These are phyloP conservation scores for Lepidochitona cinerea DNA, from an alignment of 2,888 invertebrate genomes.

Conservation along the genomic window DNA sequence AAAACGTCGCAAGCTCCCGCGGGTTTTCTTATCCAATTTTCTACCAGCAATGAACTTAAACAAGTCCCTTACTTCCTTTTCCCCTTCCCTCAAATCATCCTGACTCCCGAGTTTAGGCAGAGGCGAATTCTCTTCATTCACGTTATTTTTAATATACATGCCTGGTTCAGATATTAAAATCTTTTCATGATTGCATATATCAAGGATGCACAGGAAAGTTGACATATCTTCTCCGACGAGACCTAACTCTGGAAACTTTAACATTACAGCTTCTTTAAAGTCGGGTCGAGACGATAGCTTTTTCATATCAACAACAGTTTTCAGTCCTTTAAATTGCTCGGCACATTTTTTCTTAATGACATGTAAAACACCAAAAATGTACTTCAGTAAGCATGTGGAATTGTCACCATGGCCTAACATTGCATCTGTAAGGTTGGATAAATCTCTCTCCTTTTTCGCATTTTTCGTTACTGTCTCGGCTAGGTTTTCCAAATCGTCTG, in stretches of 20 bases:
- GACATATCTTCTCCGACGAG: background rate
- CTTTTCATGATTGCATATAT: background rate
- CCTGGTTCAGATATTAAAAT: background rate
- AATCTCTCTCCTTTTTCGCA: background rate
- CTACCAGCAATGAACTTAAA: background rate
- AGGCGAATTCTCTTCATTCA: background rate
- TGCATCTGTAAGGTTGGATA: background rate
- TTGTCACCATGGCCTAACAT: background rate
- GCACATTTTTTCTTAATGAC: background rate
- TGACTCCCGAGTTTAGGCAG: background rate
- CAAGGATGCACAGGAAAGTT: background rate
- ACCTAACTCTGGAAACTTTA: background rate
- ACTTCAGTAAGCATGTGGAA: background rate
- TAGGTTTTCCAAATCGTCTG: background rate
- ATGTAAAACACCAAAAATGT: background rate
- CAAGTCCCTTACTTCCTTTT: background rate
- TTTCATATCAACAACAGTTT: slow-evolving; percentile 6
- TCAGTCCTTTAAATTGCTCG: background rate
- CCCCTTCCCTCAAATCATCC: background rate
- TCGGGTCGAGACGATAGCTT: background rate
- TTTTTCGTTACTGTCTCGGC: background rate
- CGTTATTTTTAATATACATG: background rate
- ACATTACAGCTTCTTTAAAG: background rate
- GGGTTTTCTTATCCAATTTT: background rate
- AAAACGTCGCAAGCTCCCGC: background rate